Base-by-base conservation (phyloP, 2,888 invertebrate genomes). In the Elegia similella region DNA sequence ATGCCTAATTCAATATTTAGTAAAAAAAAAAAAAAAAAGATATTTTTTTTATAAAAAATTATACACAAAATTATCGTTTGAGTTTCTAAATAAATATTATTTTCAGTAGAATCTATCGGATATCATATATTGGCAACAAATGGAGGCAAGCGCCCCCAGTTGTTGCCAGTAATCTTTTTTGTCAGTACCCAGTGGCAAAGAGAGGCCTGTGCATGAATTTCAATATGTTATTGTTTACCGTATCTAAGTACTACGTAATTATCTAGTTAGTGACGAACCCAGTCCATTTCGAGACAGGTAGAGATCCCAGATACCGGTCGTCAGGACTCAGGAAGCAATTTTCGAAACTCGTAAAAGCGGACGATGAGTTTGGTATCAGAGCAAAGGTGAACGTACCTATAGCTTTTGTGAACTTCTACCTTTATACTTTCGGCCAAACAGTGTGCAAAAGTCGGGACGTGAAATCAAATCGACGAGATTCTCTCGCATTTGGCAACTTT, bases 271-370 rank as follows among this genome's bases (percentile, higher is more conserved):
- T n/a, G 38, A 38, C 38, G 1, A 12, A 10, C 3, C 8, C n/a
- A 23, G 23, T 23, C 23, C 23, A 3, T 23, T 23, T 2, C 8
- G 12, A 12, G 48, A 32, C 29, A 42, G 52, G 13, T 30, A 23
- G 15, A 38, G 6, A 52, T 38, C 16, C 10, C 32, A 38, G 29
- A n/a, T 16, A 43, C 65, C 62, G 57, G 61, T n/a, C 10, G 38
- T 2, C 65, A 66, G 64, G 64, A 58, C 62, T 65, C 52, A 66
- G 68, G 67, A 75, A 73, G 65, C 68, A 71, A 76, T 77, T 76
- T 73, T 70, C 69, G 65, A 60, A 65, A 64, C 59, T 70, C 68
- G 69, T 72, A 65, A 68, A 75, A 54, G 13, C 43, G 43, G 23
- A 29, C 42, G 29, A 34, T 23, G 38, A 42, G 17, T 43, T 44